Evolutionary conservation across 2,113 vertebrate genomes (phyloP), one percentile per base, ranked within the genome.

Genomic region (Haemorhous mexicanus): DNA sequence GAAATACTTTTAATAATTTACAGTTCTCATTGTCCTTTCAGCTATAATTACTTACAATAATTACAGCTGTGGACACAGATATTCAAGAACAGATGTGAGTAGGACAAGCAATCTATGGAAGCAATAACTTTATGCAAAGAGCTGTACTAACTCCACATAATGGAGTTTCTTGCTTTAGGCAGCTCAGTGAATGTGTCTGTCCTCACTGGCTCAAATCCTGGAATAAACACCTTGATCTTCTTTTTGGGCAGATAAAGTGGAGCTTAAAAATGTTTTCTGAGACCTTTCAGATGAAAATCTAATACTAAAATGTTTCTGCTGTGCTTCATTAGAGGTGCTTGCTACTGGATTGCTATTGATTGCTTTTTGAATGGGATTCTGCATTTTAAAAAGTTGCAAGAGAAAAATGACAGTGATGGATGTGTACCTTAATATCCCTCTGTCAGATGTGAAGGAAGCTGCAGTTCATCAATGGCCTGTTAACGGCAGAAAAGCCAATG

Each of bases 391-490:
- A 91, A 87, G 67, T 72, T 70, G 53, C 58, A 55, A 78, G 61
- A 84, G 74, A 59, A 90, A 94, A 95, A 80, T 84, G 62, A 27
- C 35, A 88, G 73, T 92, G 91, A 66, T 95, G 5, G 77, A 92
- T 78, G 9, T 84, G 58, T 47, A 37, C 73, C 44, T 49, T 53
- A 89, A 87, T 19, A 93, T 81, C 84, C 84, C 55, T 76, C 39
- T 92, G 86, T 84, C 76, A 95, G 35, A 70, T 89, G 20, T 66
- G 47, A 94, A 86, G 59, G 64, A 68, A 96, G 50, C 79, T 64
- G 68, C 62, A 89, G 84, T 95, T 95, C 72, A 87, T 96, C 89
- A 92, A 24, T 87, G 90, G 50, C 67, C 61, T 93, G 39, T 78
- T 96, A 70, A 80, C 32, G 84, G 41, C 77, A 81, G 85, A 90